A percentile compares a stretch with the other conserved stretches of the same genome.
Conservation (phyloP, 2,888 invertebrate species). For the Diarsia dahlii region DNA sequence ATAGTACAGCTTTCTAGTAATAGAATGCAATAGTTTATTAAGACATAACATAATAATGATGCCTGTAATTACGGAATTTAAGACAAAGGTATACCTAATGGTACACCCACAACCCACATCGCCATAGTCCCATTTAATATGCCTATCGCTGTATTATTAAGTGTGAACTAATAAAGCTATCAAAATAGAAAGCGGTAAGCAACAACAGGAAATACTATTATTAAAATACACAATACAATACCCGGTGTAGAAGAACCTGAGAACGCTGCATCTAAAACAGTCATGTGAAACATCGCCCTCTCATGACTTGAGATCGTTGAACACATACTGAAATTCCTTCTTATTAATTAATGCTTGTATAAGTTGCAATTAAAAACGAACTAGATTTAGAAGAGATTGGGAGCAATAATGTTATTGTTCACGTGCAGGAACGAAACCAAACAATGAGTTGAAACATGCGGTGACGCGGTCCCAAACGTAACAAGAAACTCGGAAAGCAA, state of each 20-base stretch:
- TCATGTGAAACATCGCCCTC: conserved; percentile 75
- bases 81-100: too few relatives aligned
- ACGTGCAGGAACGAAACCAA: conserved; percentile 69
- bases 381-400: conserved; percentile 76
- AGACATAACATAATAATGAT: neutral
- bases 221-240: conserved; percentile 74
- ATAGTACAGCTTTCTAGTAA: neutral
- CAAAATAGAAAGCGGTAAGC: conserved; percentile 58
- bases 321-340: conserved; percentile 72
- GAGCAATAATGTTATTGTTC: conserved; percentile 69
- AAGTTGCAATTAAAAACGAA: conserved; percentile 59
- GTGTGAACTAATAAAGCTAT: conserved; percentile 21
- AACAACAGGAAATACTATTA: conserved; percentile 70
- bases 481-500: conserved; percentile 70
- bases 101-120: neutral
- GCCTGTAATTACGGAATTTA: too few relatives aligned
- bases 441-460: conserved; percentile 74
- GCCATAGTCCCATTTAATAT: neutral
- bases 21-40: neutral
- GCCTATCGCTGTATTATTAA: neutral
- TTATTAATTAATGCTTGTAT: conserved; percentile 69
- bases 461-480: conserved; percentile 67
- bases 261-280: conserved; percentile 75
- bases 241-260: conserved; percentile 70
- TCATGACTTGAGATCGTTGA: conserved; percentile 68